Conservation (phyloP, 2,888 invertebrate species). For the Augiades crinisus region DNA sequence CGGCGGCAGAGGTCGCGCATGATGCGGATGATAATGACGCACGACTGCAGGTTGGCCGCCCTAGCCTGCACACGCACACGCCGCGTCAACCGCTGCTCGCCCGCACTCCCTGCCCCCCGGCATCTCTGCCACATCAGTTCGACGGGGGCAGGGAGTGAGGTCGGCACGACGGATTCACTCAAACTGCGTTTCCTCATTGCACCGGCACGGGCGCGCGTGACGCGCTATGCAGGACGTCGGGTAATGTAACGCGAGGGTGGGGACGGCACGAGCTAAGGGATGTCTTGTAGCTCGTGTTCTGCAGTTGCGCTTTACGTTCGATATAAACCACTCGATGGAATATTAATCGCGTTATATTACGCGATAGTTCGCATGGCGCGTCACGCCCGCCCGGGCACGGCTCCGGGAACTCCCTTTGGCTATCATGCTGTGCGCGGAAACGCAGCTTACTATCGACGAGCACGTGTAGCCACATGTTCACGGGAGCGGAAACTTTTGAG, state of each 20-base stretch:
- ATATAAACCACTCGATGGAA: no score
- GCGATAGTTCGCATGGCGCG: no score
- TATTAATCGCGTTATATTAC: no score
- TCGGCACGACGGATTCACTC: constrained; percentile 34
- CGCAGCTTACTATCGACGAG: constrained; percentile 59
- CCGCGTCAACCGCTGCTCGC: constrained; percentile 15
- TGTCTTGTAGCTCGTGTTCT: no score
- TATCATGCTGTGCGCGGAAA: constrained; percentile 60
- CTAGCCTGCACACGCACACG: constrained; percentile 87
- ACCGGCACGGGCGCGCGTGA: no score
- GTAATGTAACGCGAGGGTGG: no score
- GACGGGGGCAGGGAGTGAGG: constrained; percentile 49
- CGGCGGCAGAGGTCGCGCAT: constrained; percentile 97
- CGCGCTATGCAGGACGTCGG: no score
- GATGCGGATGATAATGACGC: constrained; percentile 97
- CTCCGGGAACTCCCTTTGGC: constrained; percentile 50
- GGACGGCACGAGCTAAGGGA: no score
- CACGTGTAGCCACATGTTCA: constrained; percentile 79
- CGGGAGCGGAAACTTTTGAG: constrained; percentile 47
- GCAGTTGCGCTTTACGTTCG: no score
- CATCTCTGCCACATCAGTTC: no score
- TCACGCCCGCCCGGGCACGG: no score
- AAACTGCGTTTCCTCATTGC: constrained; percentile 64
- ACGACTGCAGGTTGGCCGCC: constrained; percentile 96
- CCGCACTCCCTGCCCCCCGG: no score